Evolutionary conservation across 2,113 vertebrate species (phyloP), one percentile per base, ranked within the genome.

Genomic region (Eulemur rufifrons): DNA sequence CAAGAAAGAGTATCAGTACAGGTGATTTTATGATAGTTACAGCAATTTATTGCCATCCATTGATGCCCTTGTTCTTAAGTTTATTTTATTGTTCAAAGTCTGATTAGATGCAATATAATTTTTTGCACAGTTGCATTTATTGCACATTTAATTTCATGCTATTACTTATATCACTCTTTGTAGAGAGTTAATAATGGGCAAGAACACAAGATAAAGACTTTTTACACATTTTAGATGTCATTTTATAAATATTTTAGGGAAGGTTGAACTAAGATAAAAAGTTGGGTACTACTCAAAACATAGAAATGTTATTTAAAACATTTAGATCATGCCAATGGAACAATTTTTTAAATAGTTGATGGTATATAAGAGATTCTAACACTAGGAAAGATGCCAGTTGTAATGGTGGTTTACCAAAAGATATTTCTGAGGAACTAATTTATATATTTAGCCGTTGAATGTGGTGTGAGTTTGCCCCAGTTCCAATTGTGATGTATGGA

Each of bases 161-260:
- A 1, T 61, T 86, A 63, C 47, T 76, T 76, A 9, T 34, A 32
- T 45, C 34, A 59, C 12, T 78, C 56, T 76, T 76, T 47, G 2
- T 50, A 86, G 37, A 76, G 32, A 71, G 20, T 45, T 90, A 69
- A n/a, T 20, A 69, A 37, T 82, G 14, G 45, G 2, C 52, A 59
- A 83, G 21, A 42, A 80, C 32, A 50, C 11, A 12, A 37, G 5
- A 66, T 32, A 59, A 56, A 82, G 32, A 45, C 10, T 47, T 39
- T 73, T 59, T 42, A 64, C 66, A 76, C 32, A 56, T 34, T 59
- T 64, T n/a, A 45, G 14, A 50, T 66, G 20, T 64, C 4, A 76
- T 84, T 69, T 66, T 32, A 68, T 80, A 83, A 94, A 89, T 85
- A 68, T 82, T 89, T 93, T 45, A 92, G 11, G 15, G n/a, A 39